Evolutionary conservation across 2,888 invertebrate genomes (phyloP), one percentile per base, ranked within the genome.

Genomic region (Neria commutata): DNA sequence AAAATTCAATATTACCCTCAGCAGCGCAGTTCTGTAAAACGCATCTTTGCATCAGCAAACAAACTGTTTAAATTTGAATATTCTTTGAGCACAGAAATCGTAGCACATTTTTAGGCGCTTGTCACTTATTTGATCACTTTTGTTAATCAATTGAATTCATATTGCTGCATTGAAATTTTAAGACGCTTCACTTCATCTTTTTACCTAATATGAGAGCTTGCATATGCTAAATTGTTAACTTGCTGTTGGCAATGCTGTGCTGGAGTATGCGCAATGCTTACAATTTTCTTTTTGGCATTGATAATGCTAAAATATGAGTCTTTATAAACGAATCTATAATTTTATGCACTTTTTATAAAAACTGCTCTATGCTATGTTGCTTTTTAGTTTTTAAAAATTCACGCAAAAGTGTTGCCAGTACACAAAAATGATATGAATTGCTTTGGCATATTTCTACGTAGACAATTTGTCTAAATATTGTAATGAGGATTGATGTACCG

Each of bases 41-140:
- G n/a, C n/a, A n/a, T n/a, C n/a, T n/a, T n/a, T n/a, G n/a, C n/a
- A n/a, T n/a, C n/a, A n/a, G n/a, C n/a, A n/a, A n/a, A n/a, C n/a
- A n/a, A n/a, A n/a, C n/a, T n/a, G n/a, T n/a, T n/a, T n/a, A n/a
- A 2, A 14, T 23, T 47, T 21, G 6, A 48, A 48, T 48, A 48
- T 48, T 48, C 48, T 48, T 16, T 26, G 48, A 14, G 6, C 6
- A 19, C 21, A 19, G 21, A 40, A 21, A 4, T 37, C 24, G 24
- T 29, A 56, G 51, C 56, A 57, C 48, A 52, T 53, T 57, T 57
- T 52, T 48, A 45, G 57, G 57, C 57, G 48, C 24, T 47, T 23
- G 14, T n/a, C 56, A 57, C 48, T 47, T 53, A 53, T 57, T 52
- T 48, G 33, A 53, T 52, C 57, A 40, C 24, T 47, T 23, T 16